Evolutionary conservation across 1,140 invertebrate species (phyloP).

Genomic region (Brachionus sp.): DNA sequence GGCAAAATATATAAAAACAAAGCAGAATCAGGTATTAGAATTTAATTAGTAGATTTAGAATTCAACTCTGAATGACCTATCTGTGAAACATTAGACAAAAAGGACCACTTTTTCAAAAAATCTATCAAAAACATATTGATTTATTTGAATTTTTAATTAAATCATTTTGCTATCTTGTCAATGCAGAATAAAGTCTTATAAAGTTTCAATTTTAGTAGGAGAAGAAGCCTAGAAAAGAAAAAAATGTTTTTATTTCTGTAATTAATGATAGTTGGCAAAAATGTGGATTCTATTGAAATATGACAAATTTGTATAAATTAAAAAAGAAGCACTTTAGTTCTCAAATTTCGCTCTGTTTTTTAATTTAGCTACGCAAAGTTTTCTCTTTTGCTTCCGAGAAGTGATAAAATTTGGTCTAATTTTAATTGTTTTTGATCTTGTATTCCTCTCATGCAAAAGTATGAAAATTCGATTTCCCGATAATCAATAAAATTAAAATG

Average conservation of each 20-base stretch:
- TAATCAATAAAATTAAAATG: conserved; percentile 22
- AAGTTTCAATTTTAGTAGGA: conserved; percentile 2
- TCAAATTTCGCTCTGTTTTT: not conserved
- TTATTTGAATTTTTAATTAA: not conserved
- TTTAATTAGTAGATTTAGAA: not conserved
- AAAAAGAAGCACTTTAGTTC: conserved; percentile 16
- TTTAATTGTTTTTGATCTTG: not conserved
- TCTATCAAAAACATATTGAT: not conserved
- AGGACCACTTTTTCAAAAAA: not conserved
- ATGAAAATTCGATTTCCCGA: conserved; percentile 20
- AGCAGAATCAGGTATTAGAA: not conserved
- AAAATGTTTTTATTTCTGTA: conserved; percentile 3
- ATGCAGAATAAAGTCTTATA: not conserved
- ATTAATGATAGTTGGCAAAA: not conserved
- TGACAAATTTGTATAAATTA: not conserved
- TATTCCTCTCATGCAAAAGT: not conserved
- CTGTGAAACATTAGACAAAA: not conserved
- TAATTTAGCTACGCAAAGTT: not conserved
- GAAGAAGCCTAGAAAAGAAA: not conserved
- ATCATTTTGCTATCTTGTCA: not conserved
- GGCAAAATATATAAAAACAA: not conserved
- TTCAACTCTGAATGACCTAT: not conserved
- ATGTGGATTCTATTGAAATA: not conserved
- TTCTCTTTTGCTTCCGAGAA: conserved; percentile 25
- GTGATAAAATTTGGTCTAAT: conserved; percentile 6